A percentile compares a stretch with the other conserved stretches of the same genome.
These are phyloP conservation scores for Oscheius sp. DNA, from an alignment of 2,888 invertebrate genomes.

Conservation along the genomic window DNA sequence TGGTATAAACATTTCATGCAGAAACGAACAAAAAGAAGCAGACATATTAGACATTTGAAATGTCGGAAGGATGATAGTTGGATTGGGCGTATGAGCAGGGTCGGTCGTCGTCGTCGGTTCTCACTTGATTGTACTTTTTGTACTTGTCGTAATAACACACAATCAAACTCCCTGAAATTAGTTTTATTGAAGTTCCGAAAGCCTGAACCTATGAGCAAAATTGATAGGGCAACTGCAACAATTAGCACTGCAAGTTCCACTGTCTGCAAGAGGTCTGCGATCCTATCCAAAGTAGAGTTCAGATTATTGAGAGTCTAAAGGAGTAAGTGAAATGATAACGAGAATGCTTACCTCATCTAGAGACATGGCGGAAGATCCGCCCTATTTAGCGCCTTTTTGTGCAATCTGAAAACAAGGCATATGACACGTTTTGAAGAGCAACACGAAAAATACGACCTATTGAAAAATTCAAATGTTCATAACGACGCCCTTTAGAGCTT, in stretches of 20 bases:
- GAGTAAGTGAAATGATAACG: background rate
- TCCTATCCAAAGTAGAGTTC: constrained; percentile 49
- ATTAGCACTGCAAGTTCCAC: constrained; percentile 53
- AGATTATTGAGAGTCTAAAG: constrained; percentile 52
- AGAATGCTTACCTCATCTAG: constrained; percentile 21
- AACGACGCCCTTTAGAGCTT: constrained; percentile 26
- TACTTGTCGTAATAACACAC: constrained; percentile 52
- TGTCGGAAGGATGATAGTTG: constrained; percentile 25
- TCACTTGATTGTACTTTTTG: constrained; percentile 42
- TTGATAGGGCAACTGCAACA: constrained; percentile 45
- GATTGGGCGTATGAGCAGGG: constrained; percentile 22
- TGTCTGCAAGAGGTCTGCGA: constrained; percentile 49
- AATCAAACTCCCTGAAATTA: constrained; percentile 43
- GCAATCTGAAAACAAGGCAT: constrained; percentile 13
- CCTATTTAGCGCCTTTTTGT: background rate
- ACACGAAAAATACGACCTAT: constrained; percentile 3
- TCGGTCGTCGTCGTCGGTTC: constrained; percentile 19
- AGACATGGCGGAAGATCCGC: constrained; percentile 8
- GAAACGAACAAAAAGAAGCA: background rate
- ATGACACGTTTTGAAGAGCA: constrained; percentile 1
- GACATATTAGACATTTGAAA: background rate
- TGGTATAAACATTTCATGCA: constrained; percentile 27
- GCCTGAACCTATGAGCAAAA: constrained; percentile 45
- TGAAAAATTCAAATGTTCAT: constrained; percentile 27
- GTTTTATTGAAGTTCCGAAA: background rate